phyloP scores from a whole-genome alignment of 2,888 invertebrate genomes.

The Cylindroiulus punctatus region DNA sequence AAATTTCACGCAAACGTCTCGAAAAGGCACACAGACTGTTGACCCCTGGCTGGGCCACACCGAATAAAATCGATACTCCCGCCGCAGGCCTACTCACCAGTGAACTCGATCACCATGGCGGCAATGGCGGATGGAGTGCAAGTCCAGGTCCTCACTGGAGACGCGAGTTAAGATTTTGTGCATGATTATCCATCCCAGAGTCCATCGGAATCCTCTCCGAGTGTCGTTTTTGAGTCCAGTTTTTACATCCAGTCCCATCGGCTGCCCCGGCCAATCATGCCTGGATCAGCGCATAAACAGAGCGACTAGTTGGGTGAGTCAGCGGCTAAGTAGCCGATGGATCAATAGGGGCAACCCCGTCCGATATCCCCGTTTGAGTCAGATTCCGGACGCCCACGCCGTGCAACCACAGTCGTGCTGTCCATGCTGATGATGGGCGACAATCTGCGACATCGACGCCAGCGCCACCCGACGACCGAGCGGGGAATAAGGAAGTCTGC shows the following conservation, averaged over 20 bases:
- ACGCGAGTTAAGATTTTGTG: background rate
- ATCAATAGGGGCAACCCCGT: background rate
- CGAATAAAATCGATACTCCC: slow-evolving; percentile 1
- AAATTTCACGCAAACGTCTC: background rate
- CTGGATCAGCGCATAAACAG: background rate
- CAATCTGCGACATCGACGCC: background rate
- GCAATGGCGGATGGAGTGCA: background rate
- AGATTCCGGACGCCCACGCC: background rate
- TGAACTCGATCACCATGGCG: slow-evolving; percentile 44
- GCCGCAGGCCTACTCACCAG: slow-evolving; percentile 22
- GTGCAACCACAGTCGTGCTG: background rate
- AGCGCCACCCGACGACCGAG: background rate
- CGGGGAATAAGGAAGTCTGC: background rate
- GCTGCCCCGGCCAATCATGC: no score
- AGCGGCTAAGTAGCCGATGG: background rate
- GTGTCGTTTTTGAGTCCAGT: background rate
- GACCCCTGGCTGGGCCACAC: background rate
- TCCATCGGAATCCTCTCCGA: background rate
- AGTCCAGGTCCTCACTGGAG: background rate
- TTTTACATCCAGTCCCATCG: no score
- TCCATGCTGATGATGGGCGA: background rate
- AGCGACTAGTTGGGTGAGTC: background rate
- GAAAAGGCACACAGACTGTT: background rate
- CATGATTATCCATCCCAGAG: background rate
- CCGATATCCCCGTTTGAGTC: no score